Percentiles rank a stretch among this genome's conserved stretches.
These are phyloP conservation scores for Gymnopithys bicolor DNA, from an alignment of 2,797 vertebrate species.

Conservation along the genomic window DNA sequence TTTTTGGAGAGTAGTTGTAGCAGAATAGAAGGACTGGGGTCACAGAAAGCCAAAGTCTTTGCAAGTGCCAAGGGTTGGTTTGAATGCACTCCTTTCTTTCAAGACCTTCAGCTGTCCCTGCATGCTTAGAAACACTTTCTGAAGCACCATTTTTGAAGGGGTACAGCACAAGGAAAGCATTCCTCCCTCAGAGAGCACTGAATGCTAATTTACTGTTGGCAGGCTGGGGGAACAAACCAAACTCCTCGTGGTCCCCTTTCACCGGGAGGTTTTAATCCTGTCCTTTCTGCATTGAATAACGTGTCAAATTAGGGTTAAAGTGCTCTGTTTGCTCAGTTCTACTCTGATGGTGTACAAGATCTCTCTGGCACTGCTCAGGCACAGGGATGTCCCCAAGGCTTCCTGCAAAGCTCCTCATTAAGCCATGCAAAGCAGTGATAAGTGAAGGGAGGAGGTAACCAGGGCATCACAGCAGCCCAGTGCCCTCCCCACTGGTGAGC, in stretches of 20 bases:
- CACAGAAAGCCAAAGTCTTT: constrained; percentile 21
- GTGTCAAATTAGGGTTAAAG: constrained; percentile 2
- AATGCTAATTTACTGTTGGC: constrained; percentile 35
- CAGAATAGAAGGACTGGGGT: constrained; percentile 3
- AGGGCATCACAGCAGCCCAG: neutral
- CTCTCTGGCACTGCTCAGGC: neutral
- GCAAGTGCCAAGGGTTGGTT: constrained; percentile 32
- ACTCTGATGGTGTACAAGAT: neutral
- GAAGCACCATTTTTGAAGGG: constrained; percentile 26
- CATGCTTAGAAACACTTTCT: constrained; percentile 33
- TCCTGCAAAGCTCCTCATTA: neutral
- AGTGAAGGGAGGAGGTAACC: neutral
- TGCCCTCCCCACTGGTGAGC: neutral
- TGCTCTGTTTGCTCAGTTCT: neutral
- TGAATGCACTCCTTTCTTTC: constrained; percentile 35
- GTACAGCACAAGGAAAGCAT: constrained; percentile 16
- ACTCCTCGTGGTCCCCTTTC: neutral
- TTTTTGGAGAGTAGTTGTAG: constrained; percentile 1
- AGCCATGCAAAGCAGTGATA: neutral
- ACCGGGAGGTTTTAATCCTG: neutral
- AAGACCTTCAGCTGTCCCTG: constrained; percentile 23
- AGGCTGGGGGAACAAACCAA: neutral
- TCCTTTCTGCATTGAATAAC: neutral
- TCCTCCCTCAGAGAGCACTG: neutral
- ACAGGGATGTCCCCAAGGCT: neutral